Percentiles rank a stretch among this genome's conserved stretches.
Evolutionary conservation across 1,140 invertebrate species (phyloP).

Genomic region (Macrosteles quadrilineatus): DNA sequence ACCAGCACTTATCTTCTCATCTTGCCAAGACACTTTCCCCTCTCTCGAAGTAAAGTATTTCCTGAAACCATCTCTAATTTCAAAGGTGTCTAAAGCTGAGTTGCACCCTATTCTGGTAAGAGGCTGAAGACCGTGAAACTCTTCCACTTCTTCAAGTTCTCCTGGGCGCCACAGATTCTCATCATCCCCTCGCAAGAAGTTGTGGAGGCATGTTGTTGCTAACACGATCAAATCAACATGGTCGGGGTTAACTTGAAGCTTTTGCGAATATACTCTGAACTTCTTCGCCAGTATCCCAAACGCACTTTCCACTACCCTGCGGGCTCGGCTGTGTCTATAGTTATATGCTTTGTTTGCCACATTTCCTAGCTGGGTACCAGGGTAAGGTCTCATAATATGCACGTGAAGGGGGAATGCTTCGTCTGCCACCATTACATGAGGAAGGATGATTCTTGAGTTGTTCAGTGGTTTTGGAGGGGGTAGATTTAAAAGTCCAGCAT

Average conservation of each 20-base stretch:
- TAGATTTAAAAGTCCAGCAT: slow-evolving; percentile 33
- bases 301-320: not conserved
- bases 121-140: not conserved
- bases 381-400: slow-evolving; percentile 3
- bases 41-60: not conserved
- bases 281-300: slow-evolving; percentile 13
- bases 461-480: slow-evolving; percentile 29
- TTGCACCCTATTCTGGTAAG: not conserved
- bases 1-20: not conserved
- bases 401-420: slow-evolving; percentile 45
- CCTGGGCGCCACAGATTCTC: not conserved
- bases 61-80: not conserved
- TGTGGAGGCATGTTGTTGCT: slow-evolving; percentile 10
- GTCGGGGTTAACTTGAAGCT: slow-evolving; percentile 4
- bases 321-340: not conserved
- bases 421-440: slow-evolving; percentile 47
- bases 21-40: slow-evolving; percentile 8
- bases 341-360: not conserved
- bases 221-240: not conserved
- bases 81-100: slow-evolving; percentile 11
- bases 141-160: not conserved
- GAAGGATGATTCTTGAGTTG: slow-evolving; percentile 36
- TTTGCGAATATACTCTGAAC: slow-evolving; percentile 6
- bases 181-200: not conserved
- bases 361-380: not conserved